Evolutionary conservation across 2,888 invertebrate species (phyloP).

Genomic region (Drymonia ruficornis): DNA sequence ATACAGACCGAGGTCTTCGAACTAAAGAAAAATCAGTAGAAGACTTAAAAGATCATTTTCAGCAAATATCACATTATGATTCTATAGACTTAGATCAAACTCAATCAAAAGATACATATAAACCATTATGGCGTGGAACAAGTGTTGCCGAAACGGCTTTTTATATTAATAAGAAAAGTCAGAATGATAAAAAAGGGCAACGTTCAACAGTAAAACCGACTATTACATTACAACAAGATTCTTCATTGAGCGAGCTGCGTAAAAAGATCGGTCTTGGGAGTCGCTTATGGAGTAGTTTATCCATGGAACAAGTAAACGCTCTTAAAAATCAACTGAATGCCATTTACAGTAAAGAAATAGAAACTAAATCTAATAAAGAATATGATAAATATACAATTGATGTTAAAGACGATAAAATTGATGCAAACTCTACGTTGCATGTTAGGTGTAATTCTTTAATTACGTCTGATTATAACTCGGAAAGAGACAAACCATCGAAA

Average conservation of each 20-base stretch:
- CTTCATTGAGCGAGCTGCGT: constrained; percentile 71
- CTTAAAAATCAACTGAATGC: constrained; percentile 92
- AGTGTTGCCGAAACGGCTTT: constrained; percentile 93
- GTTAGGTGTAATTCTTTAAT: constrained; percentile 85
- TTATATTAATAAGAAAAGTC: constrained; percentile 87
- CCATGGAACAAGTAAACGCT: constrained; percentile 92
- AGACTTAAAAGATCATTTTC: constrained; percentile 91
- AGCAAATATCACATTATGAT: constrained; percentile 85
- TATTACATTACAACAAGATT: constrained; percentile 61
- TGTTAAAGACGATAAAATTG: constrained; percentile 72
- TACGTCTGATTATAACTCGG: constrained; percentile 66
- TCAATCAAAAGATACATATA: constrained; percentile 88
- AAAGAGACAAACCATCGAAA: constrained; percentile 63
- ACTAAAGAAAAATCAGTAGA: constrained; percentile 95
- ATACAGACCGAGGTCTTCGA: constrained; percentile 90
- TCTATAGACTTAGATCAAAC: constrained; percentile 72
- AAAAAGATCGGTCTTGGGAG: constrained; percentile 88
- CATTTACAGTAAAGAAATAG: constrained; percentile 89
- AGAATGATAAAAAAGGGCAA: constrained; percentile 64
- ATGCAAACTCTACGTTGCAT: constrained; percentile 72
- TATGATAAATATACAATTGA: constrained; percentile 86
- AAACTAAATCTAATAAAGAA: constrained; percentile 65
- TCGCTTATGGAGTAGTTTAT: constrained; percentile 92
- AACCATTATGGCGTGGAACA: constrained; percentile 93
- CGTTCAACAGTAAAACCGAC: constrained; percentile 55